Conservation (phyloP, 2,888 invertebrate genomes). For the Nysson spinosus region DNA sequence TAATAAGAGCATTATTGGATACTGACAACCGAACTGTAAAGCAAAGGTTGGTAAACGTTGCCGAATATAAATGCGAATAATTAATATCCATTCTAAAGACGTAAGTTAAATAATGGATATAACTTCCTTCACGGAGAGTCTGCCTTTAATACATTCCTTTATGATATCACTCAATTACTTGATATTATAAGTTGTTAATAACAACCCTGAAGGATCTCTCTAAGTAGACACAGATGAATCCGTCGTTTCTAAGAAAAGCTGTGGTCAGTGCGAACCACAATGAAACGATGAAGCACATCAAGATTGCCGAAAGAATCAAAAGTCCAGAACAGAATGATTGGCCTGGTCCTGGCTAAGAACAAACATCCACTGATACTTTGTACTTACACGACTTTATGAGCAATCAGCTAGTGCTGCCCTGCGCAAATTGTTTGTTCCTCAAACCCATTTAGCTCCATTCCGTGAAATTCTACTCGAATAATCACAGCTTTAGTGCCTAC, state of each 20-base stretch:
- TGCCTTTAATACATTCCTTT: too few species aligned
- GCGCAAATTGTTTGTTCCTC: constrained; percentile 75
- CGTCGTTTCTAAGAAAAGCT: neutral
- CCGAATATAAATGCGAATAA: too few species aligned
- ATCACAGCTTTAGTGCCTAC: constrained; percentile 73
- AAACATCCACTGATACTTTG: constrained; percentile 67
- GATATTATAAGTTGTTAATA: too few species aligned
- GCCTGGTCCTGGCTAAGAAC: constrained; percentile 57
- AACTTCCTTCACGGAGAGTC: too few species aligned
- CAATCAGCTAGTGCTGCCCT: constrained; percentile 55
- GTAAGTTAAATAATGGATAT: too few species aligned
- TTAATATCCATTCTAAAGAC: too few species aligned
- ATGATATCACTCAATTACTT: too few species aligned
- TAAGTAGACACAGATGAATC: too few species aligned
- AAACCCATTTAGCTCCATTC: constrained; percentile 76
- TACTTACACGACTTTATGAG: constrained; percentile 63
- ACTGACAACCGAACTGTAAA: too few species aligned
- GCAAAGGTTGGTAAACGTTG: constrained; percentile 4
- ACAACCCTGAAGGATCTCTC: too few species aligned
- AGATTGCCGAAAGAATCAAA: constrained; percentile 32
- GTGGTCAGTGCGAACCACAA: neutral
- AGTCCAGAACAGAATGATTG: constrained; percentile 40
- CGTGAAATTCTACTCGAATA: constrained; percentile 76
- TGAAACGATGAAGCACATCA: neutral
- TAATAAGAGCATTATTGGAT: neutral